phyloP scores from a whole-genome alignment of 53 echinoderm and acorn worm species.

The Echinometra lucunter region DNA sequence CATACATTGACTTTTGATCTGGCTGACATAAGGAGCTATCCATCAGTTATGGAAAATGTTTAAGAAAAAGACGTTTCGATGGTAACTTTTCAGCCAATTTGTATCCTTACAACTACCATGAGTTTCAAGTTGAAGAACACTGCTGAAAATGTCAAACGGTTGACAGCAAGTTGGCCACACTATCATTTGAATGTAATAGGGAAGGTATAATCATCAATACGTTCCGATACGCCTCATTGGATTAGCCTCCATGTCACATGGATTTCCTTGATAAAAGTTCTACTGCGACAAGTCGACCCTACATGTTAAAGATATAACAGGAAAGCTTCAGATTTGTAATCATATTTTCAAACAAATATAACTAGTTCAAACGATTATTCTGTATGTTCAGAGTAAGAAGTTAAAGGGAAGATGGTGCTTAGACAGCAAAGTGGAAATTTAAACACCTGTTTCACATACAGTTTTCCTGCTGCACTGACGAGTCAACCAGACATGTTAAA shows the following conservation, averaged over 20 bases:
- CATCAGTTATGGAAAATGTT: neutral
- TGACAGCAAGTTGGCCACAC: conserved; percentile 32
- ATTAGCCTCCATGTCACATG: conserved; percentile 33
- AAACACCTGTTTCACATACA: no score
- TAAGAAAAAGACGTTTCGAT: neutral
- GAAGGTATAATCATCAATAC: conserved; percentile 51
- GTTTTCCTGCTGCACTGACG: no score
- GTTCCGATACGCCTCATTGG: conserved; percentile 45
- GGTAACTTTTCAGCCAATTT: neutral
- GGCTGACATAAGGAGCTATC: neutral
- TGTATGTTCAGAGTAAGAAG: no score
- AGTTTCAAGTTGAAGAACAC: conserved; percentile 16
- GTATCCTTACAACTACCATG: neutral
- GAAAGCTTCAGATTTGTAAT: neutral
- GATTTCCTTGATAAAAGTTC: conserved; percentile 13
- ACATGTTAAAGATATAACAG: neutral
- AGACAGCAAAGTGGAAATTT: no score
- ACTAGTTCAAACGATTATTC: no score
- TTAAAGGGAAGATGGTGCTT: no score
- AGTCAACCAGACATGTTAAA: no score
- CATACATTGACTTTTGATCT: neutral
- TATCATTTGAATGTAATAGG: conserved; percentile 46
- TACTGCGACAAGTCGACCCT: neutral
- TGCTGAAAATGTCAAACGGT: conserved; percentile 10
- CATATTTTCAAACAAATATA: neutral